Evolutionary conservation across 2,797 vertebrate genomes (phyloP), one percentile per base, ranked within the genome.

Genomic region (Aulostomus chinensis): DNA sequence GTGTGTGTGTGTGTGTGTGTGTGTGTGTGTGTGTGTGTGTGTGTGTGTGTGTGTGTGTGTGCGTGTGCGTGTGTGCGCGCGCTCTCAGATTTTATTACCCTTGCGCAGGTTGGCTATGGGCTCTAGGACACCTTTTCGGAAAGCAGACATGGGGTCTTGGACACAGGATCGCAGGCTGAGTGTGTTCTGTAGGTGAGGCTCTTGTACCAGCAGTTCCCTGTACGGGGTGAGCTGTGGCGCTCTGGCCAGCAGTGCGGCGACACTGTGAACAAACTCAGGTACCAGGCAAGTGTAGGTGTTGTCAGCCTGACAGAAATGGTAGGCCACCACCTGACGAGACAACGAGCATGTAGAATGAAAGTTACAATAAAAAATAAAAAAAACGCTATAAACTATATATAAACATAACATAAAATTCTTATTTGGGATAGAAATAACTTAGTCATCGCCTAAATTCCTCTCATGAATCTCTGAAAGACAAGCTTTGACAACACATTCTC

Each of bases 261-360:
- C 63, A n/a, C 97, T 99, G 88, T 99, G 97, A 58, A 98, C 97
- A 1, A 99, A 96, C 80, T 99, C 97, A 0, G 97, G 97, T 20
- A 99, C 97, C 9, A 99, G 93, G 67, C 97, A 99, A 0, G 97
- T 99, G 88, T 99, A 99, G 0, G 97, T 96, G 88, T 99, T 99
- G 80, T 99, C 97, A 0, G 97, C 96, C 81, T 99, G 97, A 76
- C 97, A 99, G 81, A 97, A 99, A 78, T 99, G 97, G 65, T 98
- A 99, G 6, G 96, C 95, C 26, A 98, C 94, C 0, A 99, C 97
- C 97, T 99, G 72, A 22, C 0, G 48, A 41, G 34, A 47, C n/a
- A 47, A 13, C 56, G 13, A 60, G 10, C 13, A 7, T 31, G 4
- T 1, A 7, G 4, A 26, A 33, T 35, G 16, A 24, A 25, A 56